phyloP scores from a whole-genome alignment of 2,797 vertebrate genomes.

The Arnoldichthys spilopterus region DNA sequence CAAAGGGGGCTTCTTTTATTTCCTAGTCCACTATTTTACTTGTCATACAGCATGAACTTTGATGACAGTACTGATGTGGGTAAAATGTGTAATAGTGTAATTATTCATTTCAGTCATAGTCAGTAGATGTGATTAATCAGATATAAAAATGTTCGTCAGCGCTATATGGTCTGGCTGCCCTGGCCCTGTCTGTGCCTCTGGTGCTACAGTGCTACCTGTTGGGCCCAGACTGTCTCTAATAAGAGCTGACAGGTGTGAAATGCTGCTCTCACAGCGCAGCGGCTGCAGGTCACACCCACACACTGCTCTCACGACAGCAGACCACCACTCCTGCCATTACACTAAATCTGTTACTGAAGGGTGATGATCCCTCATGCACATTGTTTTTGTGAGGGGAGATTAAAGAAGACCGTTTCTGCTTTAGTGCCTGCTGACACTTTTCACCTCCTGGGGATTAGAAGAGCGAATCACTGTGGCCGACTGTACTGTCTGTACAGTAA shows the following conservation, averaged over 20 bases:
- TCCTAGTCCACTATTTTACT: background rate
- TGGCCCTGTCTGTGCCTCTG: background rate
- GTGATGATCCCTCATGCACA: background rate
- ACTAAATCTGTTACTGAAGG: slow-evolving; percentile 13
- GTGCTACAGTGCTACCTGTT: background rate
- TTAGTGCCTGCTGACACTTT: background rate
- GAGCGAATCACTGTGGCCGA: background rate
- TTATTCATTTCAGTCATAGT: background rate
- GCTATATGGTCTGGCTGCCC: background rate
- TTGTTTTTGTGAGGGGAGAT: background rate
- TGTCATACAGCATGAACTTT: background rate
- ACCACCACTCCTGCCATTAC: slow-evolving; percentile 9
- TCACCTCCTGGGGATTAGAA: background rate
- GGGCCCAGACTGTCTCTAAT: slow-evolving; percentile 28
- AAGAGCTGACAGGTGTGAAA: slow-evolving; percentile 51
- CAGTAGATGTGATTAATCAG: background rate
- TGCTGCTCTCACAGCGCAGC: slow-evolving; percentile 31
- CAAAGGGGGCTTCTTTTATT: too few relatives aligned
- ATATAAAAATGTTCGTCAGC: background rate
- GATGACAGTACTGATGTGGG: background rate
- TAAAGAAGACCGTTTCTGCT: background rate
- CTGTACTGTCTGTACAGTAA: background rate
- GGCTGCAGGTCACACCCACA: slow-evolving; percentile 37
- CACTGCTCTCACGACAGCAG: slow-evolving; percentile 8
- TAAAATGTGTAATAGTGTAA: background rate